Conservation (phyloP, 2,113 vertebrate species). For the Chlorodrepanis virens region DNA sequence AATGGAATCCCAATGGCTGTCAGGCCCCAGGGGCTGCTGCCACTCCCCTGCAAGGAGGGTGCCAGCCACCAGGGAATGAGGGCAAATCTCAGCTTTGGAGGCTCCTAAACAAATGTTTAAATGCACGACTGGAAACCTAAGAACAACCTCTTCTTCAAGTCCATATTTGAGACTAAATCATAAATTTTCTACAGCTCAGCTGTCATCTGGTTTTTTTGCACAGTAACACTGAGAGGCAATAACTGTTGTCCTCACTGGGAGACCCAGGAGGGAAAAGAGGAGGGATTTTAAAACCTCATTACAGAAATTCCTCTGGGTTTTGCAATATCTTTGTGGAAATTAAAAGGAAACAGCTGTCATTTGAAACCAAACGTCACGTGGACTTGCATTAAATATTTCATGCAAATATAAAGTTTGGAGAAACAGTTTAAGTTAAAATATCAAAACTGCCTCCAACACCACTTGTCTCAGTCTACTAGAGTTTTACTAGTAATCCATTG, state of each 20-base stretch:
- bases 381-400: not conserved
- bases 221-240: not conserved
- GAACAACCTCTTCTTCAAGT: not conserved
- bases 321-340: not conserved
- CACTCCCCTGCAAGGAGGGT: not conserved
- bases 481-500: not conserved
- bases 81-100: not conserved
- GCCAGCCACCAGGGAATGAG: not conserved
- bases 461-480: not conserved
- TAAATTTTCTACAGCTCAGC: not conserved
- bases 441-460: not conserved
- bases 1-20: fast-evolving
- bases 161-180: not conserved
- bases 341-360: constrained; percentile 6
- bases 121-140: not conserved
- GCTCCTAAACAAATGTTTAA: not conserved
- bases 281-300: not conserved
- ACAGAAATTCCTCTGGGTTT: not conserved
- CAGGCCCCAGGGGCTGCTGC: not conserved
- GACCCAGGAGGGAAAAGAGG: not conserved
- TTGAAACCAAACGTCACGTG: not conserved
- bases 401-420: not conserved
- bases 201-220: not conserved
- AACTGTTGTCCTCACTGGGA: not conserved
- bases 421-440: not conserved